A percentile compares a stretch with the other conserved stretches of the same genome.
These are phyloP conservation scores for Drosophila lacteicornis DNA, from an alignment of 1,140 invertebrate species.

Conservation along the genomic window DNA sequence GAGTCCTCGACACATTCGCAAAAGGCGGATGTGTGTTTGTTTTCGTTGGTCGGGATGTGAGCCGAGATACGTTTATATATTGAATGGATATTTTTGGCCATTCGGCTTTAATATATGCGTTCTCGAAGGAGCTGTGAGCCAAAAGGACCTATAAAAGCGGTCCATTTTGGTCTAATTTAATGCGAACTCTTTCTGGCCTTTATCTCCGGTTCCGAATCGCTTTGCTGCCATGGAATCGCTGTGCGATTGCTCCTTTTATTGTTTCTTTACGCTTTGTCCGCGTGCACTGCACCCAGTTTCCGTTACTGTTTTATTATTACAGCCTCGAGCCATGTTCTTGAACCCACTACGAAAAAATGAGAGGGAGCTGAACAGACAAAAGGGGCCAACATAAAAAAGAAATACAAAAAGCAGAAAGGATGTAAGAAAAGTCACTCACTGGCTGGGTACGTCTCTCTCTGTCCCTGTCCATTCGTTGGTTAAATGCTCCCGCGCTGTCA, in stretches of 20 bases:
- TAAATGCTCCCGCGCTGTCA: slow-evolving; percentile 75
- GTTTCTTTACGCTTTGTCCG: slow-evolving; percentile 52
- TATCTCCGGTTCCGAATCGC: slow-evolving; percentile 28
- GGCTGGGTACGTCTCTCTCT: slow-evolving; percentile 10
- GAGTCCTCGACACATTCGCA: slow-evolving; percentile 45
- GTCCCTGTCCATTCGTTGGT: slow-evolving; percentile 47
- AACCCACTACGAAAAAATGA: slow-evolving; percentile 6
- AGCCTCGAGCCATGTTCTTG: slow-evolving; percentile 57
- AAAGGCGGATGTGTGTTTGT: slow-evolving; percentile 39
- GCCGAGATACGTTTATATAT: slow-evolving; percentile 45
- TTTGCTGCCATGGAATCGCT: slow-evolving; percentile 67
- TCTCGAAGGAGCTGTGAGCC: too few relatives aligned
- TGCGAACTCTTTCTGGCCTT: slow-evolving; percentile 64
- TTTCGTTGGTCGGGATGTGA: slow-evolving; percentile 23
- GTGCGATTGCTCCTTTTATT: slow-evolving; percentile 60
- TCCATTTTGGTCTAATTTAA: slow-evolving; percentile 69
- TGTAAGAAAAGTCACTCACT: slow-evolving; percentile 64
- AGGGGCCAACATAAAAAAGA: slow-evolving; percentile 3
- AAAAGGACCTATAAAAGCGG: slow-evolving; percentile 46
- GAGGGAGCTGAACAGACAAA: slow-evolving; percentile 8
- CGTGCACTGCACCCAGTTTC: slow-evolving; percentile 67
- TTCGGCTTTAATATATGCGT: slow-evolving; percentile 28
- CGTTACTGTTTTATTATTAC: slow-evolving; percentile 76
- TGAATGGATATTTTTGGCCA: slow-evolving; percentile 33
- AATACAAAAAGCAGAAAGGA: slow-evolving; percentile 29